These are phyloP conservation scores for Malurus leucopterus DNA, from an alignment of 2,797 vertebrate species.

Conservation along the genomic window DNA sequence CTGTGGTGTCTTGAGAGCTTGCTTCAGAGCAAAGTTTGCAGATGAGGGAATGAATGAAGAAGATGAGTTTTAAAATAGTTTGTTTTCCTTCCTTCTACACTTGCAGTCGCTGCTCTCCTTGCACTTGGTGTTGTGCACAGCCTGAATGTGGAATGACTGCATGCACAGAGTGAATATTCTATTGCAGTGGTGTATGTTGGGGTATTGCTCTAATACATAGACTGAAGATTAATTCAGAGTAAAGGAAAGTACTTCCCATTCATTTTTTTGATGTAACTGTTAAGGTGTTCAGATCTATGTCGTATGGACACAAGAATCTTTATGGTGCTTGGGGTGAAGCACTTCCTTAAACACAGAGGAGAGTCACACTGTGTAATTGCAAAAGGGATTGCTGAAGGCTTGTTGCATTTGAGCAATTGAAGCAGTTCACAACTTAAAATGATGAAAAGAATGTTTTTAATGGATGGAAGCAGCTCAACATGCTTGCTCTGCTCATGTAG, in stretches of 20 bases:
- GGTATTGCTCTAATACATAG: neutral
- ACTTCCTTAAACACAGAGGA: neutral
- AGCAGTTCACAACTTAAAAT: neutral
- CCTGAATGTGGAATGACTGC: neutral
- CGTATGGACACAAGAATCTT: neutral
- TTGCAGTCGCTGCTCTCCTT: fast-evolving
- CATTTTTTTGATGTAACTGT: fast-evolving
- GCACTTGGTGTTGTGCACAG: neutral
- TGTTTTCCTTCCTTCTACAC: neutral
- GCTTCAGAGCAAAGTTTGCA: neutral
- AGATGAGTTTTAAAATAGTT: neutral
- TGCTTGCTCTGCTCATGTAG: neutral
- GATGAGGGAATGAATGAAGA: neutral
- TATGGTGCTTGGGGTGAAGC: neutral
- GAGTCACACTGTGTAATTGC: neutral
- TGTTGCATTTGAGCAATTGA: neutral
- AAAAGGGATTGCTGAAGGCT: neutral
- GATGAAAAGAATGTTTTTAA: neutral
- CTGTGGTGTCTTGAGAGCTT: neutral
- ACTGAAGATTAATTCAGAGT: neutral
- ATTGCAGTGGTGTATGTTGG: fast-evolving
- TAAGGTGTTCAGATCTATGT: neutral
- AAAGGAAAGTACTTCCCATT: fast-evolving
- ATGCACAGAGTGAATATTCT: neutral
- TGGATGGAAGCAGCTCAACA: neutral